A percentile compares a stretch with the other conserved stretches of the same genome.
phyloP scores from a whole-genome alignment of 2,113 vertebrate species.

The Rallus limicola region DNA sequence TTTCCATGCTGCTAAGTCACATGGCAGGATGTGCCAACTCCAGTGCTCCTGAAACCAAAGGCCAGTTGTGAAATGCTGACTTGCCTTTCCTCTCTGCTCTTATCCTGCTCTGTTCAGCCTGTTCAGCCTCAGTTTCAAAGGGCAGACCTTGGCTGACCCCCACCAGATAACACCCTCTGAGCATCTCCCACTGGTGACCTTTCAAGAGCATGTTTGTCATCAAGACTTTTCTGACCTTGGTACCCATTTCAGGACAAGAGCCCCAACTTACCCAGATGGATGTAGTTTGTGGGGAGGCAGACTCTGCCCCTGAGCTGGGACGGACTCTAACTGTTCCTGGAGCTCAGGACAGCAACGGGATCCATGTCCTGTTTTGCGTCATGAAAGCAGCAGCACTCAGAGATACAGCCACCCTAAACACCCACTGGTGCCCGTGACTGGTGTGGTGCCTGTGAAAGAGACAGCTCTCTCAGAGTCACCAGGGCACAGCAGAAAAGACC shows the following conservation, averaged over 20 bases:
- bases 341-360: not conserved
- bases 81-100: not conserved
- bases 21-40: fast-evolving
- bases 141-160: not conserved
- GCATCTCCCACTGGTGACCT: not conserved
- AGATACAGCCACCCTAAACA: not conserved
- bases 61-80: not conserved
- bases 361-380: not conserved
- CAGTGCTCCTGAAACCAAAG: not conserved
- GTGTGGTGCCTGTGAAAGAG: not conserved
- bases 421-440: not conserved
- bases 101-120: not conserved
- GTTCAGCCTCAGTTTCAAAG: not conserved
- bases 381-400: not conserved
- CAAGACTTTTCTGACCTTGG: not conserved
- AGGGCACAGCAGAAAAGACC: not conserved
- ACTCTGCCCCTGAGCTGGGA: not conserved
- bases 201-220: not conserved
- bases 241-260: not conserved
- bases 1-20: not conserved
- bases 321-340: not conserved
- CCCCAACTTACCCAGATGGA: not conserved
- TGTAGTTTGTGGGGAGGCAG: not conserved
- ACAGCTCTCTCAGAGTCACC: not conserved
- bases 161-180: not conserved